Evolutionary conservation across 2,888 invertebrate species (phyloP), one percentile per base, ranked within the genome.

Genomic region (Apantesis nais): DNA sequence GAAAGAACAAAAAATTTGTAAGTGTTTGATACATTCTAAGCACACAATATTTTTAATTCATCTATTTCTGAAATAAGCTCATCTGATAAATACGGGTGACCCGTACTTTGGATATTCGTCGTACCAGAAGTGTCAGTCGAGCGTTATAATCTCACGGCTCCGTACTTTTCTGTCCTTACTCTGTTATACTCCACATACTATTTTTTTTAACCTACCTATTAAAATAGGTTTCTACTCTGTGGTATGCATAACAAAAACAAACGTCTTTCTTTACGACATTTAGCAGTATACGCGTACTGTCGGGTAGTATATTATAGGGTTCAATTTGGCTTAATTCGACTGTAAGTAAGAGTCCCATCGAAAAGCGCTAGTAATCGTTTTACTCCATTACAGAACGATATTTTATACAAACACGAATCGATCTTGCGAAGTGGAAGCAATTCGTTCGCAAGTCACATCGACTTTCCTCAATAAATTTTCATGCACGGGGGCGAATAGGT

Each of bases 401-500:
- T 76, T 78, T 78, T 74, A 77, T 76, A 69, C 62, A 65, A 74
- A 75, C 68, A 77, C 55, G 70, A 60, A 77, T 73, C 73, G 71
- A 79, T 81, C 79, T 79, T 72, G 31, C 39, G 37, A 68, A 60
- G 52, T 25, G 29, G 63, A 74, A 74, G 78, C 78, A 74, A 74
- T 77, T 73, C 73, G 71, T 39, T 74, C 63, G 61, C 75, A 70
- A 80, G 74, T 78, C 74, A 70, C 75, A 76, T 75, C 73, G 76
- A 70, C 67, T 76, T 78, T 72, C 67, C 70, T 70, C 78, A 74
- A 78, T 79, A 84, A 82, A 81, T 79, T 75, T 66, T 52, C 67
- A 68, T 69, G 74, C 69, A 71, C 73, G 71, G 72, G 52, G 64
- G 61, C n/a, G 66, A 75, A 74, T 73, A 68, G 69, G 63, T 70